phyloP scores from a whole-genome alignment of 2,797 vertebrate species.

The Hipposideros larvatus region DNA sequence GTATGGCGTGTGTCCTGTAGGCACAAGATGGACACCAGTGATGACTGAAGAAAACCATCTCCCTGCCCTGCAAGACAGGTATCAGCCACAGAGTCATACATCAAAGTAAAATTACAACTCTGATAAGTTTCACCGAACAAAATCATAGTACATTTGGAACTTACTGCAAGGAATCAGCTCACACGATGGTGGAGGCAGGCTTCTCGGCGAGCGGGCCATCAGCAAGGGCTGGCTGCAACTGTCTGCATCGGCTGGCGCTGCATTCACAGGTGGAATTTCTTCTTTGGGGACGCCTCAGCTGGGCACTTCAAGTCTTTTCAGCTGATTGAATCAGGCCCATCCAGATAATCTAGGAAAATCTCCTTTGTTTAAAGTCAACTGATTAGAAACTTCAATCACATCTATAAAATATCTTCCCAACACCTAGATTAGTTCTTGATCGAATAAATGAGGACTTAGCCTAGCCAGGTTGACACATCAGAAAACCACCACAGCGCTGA shows the following conservation, averaged over 20 bases:
- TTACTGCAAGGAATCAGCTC: neutral
- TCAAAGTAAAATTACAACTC: neutral
- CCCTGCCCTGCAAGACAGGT: neutral
- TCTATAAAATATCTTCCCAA: neutral
- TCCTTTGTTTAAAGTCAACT: neutral
- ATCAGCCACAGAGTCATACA: neutral
- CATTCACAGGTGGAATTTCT: neutral
- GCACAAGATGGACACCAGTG: neutral
- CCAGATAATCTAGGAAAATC: neutral
- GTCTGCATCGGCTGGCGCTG: fast-evolving
- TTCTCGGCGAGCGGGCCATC: fast-evolving
- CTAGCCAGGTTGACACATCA: neutral
- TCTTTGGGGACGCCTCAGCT: neutral
- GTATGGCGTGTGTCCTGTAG: neutral
- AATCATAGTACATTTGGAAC: neutral
- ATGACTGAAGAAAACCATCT: neutral
- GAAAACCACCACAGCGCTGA: neutral
- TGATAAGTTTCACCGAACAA: neutral
- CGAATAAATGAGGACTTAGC: neutral
- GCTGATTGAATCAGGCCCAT: neutral
- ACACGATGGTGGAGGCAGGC: fast-evolving
- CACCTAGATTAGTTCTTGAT: neutral
- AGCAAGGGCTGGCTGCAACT: fast-evolving
- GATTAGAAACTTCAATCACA: too few species aligned
- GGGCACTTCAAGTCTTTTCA: neutral